A percentile compares a stretch with the other conserved stretches of the same genome.
Evolutionary conservation across 2,113 vertebrate species (phyloP).

Genomic region (Oxygymnocypris stewartii): DNA sequence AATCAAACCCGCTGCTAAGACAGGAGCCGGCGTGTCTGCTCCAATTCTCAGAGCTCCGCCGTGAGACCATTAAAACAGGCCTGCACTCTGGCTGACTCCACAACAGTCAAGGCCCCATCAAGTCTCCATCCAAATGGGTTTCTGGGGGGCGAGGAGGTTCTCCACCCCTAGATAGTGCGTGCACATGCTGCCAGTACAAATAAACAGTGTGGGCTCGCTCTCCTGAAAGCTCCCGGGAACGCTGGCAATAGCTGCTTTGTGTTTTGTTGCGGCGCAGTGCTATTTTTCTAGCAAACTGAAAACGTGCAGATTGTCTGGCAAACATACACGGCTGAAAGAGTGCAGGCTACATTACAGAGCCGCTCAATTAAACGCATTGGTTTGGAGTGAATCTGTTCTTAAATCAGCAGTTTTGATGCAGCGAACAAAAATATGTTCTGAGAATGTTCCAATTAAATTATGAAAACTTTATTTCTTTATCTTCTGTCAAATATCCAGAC

Average conservation of each 20-base stretch:
- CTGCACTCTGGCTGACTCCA: slow-evolving; percentile 84
- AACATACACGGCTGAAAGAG: not conserved
- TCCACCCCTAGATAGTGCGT: slow-evolving; percentile 71
- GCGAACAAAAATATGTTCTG: too few species aligned
- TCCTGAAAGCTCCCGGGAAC: slow-evolving; percentile 62
- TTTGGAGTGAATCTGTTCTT: not conserved
- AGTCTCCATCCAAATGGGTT: slow-evolving; percentile 52
- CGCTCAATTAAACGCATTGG: not conserved
- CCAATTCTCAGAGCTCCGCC: slow-evolving; percentile 67
- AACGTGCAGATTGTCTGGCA: not conserved
- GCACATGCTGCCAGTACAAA: slow-evolving; percentile 75
- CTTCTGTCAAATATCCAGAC: too few species aligned
- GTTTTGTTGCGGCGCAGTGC: slow-evolving; percentile 34
- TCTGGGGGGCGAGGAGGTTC: slow-evolving; percentile 73
- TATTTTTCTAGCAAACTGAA: not conserved
- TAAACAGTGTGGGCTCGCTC: slow-evolving; percentile 59
- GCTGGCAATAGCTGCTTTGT: slow-evolving; percentile 74
- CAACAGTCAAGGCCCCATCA: slow-evolving; percentile 59
- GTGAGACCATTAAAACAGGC: slow-evolving; percentile 72
- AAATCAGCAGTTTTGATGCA: not conserved
- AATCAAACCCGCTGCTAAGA: slow-evolving; percentile 45
- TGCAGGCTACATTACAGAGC: not conserved
- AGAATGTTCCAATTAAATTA: not conserved
- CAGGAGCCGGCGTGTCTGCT: slow-evolving; percentile 73
- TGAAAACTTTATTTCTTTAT: too few species aligned